A percentile compares a stretch with the other conserved stretches of the same genome.
Conservation (phyloP, 2,888 invertebrate species). For the Atethmia centrago region DNA sequence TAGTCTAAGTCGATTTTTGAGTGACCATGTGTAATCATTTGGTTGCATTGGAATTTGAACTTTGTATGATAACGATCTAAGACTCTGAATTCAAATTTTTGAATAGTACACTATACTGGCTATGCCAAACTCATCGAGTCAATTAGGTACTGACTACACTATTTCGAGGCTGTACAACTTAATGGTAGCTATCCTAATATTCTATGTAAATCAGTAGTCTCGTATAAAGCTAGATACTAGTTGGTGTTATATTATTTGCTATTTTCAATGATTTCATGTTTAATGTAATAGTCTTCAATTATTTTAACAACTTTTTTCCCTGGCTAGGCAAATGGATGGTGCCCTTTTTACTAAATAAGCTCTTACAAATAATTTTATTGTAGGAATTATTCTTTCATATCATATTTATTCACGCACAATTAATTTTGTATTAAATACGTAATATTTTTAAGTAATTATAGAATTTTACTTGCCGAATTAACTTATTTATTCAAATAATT, state of each 20-base stretch:
- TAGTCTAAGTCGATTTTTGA: background rate
- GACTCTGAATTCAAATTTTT: conserved; percentile 23
- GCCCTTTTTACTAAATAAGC: background rate
- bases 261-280: conserved; percentile 29
- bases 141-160: conserved; percentile 60
- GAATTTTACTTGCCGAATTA: conserved; percentile 44
- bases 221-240: conserved; percentile 46
- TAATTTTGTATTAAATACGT: conserved; percentile 42
- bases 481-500: conserved; percentile 31
- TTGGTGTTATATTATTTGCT: conserved; percentile 46
- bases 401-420: conserved; percentile 47
- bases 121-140: conserved; percentile 59
- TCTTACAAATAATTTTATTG: conserved; percentile 2
- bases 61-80: background rate
- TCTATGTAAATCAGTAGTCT: conserved; percentile 50
- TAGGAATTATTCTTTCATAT: conserved; percentile 14
- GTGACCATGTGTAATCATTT: background rate
- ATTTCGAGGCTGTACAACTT: conserved; percentile 58
- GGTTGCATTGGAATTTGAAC: conserved; percentile 14
- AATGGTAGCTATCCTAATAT: conserved; percentile 48
- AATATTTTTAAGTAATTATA: conserved; percentile 44
- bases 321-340: background rate
- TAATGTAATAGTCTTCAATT: conserved; percentile 11
- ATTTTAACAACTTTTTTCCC: conserved; percentile 5
- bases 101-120: conserved; percentile 32